These are phyloP conservation scores for Magallana angulata DNA, from an alignment of 1,140 invertebrate species.

Conservation along the genomic window DNA sequence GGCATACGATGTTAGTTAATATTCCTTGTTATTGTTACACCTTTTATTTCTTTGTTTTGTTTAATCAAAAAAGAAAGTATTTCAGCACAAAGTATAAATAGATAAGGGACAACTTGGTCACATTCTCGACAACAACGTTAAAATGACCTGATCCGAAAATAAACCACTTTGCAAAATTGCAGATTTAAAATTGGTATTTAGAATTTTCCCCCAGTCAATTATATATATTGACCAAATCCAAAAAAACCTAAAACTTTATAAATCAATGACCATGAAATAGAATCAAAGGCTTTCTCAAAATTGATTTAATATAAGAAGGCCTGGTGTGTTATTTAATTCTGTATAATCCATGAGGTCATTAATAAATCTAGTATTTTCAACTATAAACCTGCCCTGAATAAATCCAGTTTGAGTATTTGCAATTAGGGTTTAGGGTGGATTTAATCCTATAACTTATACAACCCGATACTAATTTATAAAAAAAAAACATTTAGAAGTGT, in stretches of 20 bases:
- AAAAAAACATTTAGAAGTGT: conserved; percentile 40
- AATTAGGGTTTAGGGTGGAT: conserved; percentile 48
- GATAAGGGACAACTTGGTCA: conserved; percentile 45
- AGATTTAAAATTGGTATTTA: conserved; percentile 48
- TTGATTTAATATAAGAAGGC: conserved; percentile 52
- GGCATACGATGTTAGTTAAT: conserved; percentile 39
- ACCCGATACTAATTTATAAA: conserved; percentile 46
- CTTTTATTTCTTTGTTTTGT: conserved; percentile 42
- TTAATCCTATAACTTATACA: conserved; percentile 45
- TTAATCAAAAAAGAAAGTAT: conserved; percentile 44
- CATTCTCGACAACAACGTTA: conserved; percentile 47
- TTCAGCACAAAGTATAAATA: not conserved
- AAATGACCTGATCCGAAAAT: conserved; percentile 40
- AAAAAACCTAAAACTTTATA: conserved; percentile 45
- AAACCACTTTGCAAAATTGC: conserved; percentile 45
- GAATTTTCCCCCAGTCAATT: conserved; percentile 46
- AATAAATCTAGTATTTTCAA: conserved; percentile 52
- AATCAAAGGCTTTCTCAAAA: conserved; percentile 36
- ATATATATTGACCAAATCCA: conserved; percentile 47
- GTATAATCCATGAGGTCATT: conserved; percentile 51
- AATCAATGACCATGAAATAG: not conserved
- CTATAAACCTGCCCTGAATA: conserved; percentile 47
- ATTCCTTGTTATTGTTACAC: conserved; percentile 39
- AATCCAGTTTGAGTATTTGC: conserved; percentile 50
- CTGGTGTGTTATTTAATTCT: conserved; percentile 49